phyloP scores from a whole-genome alignment of 2,113 vertebrate species.

The Pseudorasbora parva region DNA sequence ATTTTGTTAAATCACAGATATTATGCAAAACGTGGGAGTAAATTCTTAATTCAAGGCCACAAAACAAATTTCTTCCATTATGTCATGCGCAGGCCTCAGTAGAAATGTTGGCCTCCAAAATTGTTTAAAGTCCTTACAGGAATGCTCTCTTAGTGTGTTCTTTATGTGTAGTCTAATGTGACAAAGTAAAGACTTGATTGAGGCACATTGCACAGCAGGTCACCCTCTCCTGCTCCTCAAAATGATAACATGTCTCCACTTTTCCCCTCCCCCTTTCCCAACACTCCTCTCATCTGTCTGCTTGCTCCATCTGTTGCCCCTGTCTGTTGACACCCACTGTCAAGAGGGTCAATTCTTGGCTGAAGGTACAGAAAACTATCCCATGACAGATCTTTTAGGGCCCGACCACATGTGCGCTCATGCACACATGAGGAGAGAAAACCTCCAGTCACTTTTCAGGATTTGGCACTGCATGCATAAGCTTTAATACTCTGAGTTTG shows the following conservation, averaged over 20 bases:
- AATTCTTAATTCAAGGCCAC: background rate
- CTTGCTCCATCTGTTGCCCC: constrained; percentile 47
- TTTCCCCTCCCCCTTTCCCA: background rate
- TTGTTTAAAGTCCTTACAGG: background rate
- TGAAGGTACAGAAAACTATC: constrained; percentile 12
- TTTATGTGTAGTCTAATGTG: constrained; percentile 22
- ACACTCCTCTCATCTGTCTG: constrained; percentile 19
- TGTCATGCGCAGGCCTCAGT: background rate
- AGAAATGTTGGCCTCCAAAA: background rate
- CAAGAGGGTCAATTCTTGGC: background rate
- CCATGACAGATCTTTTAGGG: constrained; percentile 16
- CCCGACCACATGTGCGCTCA: constrained; percentile 21
- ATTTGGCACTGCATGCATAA: background rate
- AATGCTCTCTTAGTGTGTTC: background rate
- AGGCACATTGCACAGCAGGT: constrained; percentile 1
- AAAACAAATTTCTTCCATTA: background rate
- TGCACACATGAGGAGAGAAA: background rate
- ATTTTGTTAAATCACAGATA: background rate
- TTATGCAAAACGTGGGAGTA: background rate
- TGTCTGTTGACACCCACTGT: constrained; percentile 27
- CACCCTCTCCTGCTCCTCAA: background rate
- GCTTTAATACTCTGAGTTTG: background rate
- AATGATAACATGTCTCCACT: background rate
- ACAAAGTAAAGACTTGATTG: background rate
- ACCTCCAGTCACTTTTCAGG: background rate